Evolutionary conservation across 2,113 vertebrate genomes (phyloP).

Genomic region (Potamarius usumacintae): DNA sequence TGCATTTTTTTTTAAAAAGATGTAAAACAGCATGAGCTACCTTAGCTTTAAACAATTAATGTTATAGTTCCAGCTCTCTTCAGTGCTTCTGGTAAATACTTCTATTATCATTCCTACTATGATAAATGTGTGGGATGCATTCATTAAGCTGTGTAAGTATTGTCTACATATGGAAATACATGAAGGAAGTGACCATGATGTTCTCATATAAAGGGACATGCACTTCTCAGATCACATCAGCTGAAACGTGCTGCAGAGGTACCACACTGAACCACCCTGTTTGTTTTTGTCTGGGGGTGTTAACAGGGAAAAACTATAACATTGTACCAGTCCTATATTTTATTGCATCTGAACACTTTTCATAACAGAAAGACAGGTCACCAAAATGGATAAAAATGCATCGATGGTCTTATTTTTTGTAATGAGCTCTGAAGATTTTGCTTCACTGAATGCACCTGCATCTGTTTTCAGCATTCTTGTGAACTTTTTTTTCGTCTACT

Average conservation of each 20-base stretch:
- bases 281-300: neutral
- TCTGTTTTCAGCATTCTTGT: conserved; percentile 15
- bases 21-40: too few species aligned
- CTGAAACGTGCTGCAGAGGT: neutral
- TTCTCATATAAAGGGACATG: neutral
- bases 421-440: neutral
- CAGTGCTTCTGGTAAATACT: neutral
- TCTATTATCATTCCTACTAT: neutral
- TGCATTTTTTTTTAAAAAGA: too few species aligned
- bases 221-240: neutral
- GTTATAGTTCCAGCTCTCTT: neutral
- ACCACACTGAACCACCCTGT: neutral
- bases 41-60: neutral
- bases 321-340: neutral
- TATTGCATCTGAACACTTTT: neutral
- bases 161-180: neutral
- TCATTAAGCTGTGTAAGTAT: neutral
- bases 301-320: neutral
- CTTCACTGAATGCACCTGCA: conserved; percentile 40
- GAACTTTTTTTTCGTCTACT: conserved; percentile 57
- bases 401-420: neutral
- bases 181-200: neutral
- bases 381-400: neutral
- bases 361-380: neutral
- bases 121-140: neutral